Percentiles rank a stretch among this genome's conserved stretches.
phyloP scores from a whole-genome alignment of 2,113 vertebrate genomes.

The Solea senegalensis region DNA sequence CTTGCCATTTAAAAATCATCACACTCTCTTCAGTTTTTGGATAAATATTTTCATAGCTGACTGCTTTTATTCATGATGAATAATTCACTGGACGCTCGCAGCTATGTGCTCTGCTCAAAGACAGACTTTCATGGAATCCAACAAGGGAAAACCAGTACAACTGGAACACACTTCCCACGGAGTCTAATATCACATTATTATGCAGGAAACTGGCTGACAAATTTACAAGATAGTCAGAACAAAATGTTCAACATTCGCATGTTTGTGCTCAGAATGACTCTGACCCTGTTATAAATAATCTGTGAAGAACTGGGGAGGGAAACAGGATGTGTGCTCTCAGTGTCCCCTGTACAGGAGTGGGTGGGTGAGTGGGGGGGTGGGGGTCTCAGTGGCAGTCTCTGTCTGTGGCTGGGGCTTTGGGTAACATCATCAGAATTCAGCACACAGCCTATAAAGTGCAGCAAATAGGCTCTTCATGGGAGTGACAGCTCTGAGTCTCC shows the following conservation, averaged over 20 bases:
- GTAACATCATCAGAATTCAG: slow-evolving; percentile 79
- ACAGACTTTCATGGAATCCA: slow-evolving; percentile 54
- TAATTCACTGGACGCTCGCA: slow-evolving; percentile 73
- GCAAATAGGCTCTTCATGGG: slow-evolving; percentile 77
- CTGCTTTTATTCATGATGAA: slow-evolving; percentile 71
- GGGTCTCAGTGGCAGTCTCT: slow-evolving; percentile 30
- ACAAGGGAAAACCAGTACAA: slow-evolving; percentile 47
- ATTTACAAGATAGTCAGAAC: slow-evolving; percentile 36
- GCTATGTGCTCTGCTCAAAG: slow-evolving; percentile 70
- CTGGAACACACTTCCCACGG: slow-evolving; percentile 28
- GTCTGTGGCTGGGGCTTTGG: slow-evolving; percentile 34
- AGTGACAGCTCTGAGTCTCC: slow-evolving; percentile 72
- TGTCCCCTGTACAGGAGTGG: slow-evolving; percentile 10
- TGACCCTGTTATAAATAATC: slow-evolving; percentile 51
- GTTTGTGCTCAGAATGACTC: slow-evolving; percentile 51
- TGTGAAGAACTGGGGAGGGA: slow-evolving; percentile 17
- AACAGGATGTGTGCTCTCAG: slow-evolving; percentile 1
- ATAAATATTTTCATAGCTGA: slow-evolving; percentile 66
- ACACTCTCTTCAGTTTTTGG: slow-evolving; percentile 34
- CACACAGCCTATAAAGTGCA: slow-evolving; percentile 72
- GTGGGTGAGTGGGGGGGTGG: neutral
- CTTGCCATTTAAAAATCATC: neutral
- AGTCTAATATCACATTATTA: slow-evolving; percentile 63
- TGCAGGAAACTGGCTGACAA: slow-evolving; percentile 44
- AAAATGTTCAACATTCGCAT: slow-evolving; percentile 42